These are phyloP conservation scores for Acanthurus lineatus DNA, from an alignment of 2,797 vertebrate species.

Conservation along the genomic window DNA sequence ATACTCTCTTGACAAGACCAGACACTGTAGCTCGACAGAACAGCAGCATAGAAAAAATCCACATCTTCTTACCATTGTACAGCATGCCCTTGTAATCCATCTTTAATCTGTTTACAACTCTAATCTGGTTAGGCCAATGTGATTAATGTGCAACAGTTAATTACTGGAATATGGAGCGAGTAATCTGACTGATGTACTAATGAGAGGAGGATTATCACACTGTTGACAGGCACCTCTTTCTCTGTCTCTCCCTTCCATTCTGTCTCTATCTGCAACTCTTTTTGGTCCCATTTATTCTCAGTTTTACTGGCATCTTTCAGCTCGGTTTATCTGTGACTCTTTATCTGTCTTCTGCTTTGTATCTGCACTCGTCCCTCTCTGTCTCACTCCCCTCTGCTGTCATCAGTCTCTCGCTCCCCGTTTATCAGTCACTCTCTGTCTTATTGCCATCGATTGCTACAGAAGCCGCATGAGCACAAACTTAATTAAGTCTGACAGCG, in stretches of 20 bases:
- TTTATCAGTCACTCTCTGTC: constrained; percentile 70
- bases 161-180: constrained; percentile 52
- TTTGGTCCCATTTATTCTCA: constrained; percentile 34
- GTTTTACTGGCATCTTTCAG: constrained; percentile 30
- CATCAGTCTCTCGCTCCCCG: constrained; percentile 58
- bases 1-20: constrained; percentile 11
- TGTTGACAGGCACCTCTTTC: constrained; percentile 43
- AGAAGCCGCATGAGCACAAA: constrained; percentile 65
- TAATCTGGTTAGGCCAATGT: constrained; percentile 74
- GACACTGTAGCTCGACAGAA: constrained; percentile 14
- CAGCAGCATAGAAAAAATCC: not conserved
- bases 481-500: constrained; percentile 77
- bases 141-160: constrained; percentile 70
- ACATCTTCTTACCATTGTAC: constrained; percentile 20
- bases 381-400: constrained; percentile 54
- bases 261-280: constrained; percentile 19
- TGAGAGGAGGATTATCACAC: constrained; percentile 65
- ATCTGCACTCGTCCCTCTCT: constrained; percentile 41
- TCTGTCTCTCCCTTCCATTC: not conserved
- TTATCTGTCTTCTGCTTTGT: constrained; percentile 54
- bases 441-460: constrained; percentile 67
- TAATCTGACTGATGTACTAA: constrained; percentile 69
- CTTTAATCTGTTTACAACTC: constrained; percentile 70
- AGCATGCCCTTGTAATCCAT: constrained; percentile 53
- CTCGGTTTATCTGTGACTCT: constrained; percentile 43